Conservation (phyloP, 2,888 invertebrate genomes). For the Eupeodes luniger region DNA sequence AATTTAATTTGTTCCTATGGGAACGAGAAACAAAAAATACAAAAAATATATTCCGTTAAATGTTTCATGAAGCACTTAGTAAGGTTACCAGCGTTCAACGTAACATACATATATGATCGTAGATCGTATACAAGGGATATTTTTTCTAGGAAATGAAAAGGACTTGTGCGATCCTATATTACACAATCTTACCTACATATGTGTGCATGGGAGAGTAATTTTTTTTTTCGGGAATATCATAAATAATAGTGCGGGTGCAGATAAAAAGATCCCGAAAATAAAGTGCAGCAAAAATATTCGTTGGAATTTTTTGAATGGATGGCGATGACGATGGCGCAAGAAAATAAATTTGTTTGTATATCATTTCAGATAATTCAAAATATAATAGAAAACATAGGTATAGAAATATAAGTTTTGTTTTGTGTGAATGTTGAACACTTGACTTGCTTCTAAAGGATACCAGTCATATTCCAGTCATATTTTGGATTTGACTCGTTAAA, state of each 20-base stretch:
- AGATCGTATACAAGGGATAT: constrained; percentile 46
- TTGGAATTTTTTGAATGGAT: constrained; percentile 28
- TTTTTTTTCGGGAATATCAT: constrained; percentile 27
- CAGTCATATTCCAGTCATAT: no score
- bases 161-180: constrained; percentile 34
- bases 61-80: constrained; percentile 59
- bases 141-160: constrained; percentile 55
- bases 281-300: constrained; percentile 48
- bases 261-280: constrained; percentile 61
- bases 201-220: no score
- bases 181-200: background rate
- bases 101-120: background rate
- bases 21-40: background rate
- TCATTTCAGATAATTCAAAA: constrained; percentile 7
- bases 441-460: no score
- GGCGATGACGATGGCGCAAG: background rate
- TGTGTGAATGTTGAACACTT: no score
- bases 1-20: constrained; percentile 39
- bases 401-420: no score
- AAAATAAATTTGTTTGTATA: constrained; percentile 13
- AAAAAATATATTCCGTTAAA: constrained; percentile 60
- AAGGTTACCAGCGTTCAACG: background rate
- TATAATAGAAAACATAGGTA: background rate
- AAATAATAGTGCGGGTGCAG: constrained; percentile 71
- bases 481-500: no score